Evolutionary conservation across 1,140 invertebrate genomes (phyloP).

Genomic region (Heterodera schachtii): DNA sequence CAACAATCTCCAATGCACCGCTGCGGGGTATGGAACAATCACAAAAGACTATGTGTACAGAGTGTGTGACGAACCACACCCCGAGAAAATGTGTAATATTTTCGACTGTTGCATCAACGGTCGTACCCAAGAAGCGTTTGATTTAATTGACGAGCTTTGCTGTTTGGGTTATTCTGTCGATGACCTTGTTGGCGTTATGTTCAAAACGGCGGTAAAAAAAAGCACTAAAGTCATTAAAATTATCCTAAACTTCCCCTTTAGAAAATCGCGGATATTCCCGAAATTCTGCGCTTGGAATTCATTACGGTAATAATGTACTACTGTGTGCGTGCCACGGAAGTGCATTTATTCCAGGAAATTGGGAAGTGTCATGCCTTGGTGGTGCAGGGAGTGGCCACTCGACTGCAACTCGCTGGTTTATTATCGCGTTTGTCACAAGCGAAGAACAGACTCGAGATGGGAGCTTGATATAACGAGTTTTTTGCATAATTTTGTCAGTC

Average conservation of each 20-base stretch:
- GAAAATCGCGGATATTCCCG: conserved; percentile 35
- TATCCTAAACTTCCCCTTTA: conserved; percentile 14
- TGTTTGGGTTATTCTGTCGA: conserved; percentile 41
- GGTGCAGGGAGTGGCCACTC: conserved; percentile 38
- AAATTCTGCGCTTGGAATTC: conserved; percentile 41
- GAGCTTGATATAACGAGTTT: neutral
- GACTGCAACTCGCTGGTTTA: conserved; percentile 37
- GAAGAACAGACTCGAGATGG: conserved; percentile 25
- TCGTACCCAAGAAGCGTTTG: conserved; percentile 67
- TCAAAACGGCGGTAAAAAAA: conserved; percentile 26
- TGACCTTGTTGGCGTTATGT: conserved; percentile 38
- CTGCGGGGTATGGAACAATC: conserved; percentile 88
- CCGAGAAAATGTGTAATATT: conserved; percentile 88
- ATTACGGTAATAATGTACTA: conserved; percentile 30
- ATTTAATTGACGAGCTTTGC: conserved; percentile 43
- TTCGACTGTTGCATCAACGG: conserved; percentile 76
- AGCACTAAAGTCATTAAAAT: neutral
- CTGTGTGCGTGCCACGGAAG: neutral
- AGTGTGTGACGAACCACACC: conserved; percentile 99
- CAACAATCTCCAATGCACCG: conserved; percentile 96
- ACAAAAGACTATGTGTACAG: conserved; percentile 97
- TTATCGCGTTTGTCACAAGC: conserved; percentile 30
- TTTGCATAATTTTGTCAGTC: too few species aligned
- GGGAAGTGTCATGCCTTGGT: conserved; percentile 41
- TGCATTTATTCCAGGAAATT: conserved; percentile 34